Evolutionary conservation across 1,140 invertebrate genomes (phyloP).

Genomic region (Melitaea cinxia): DNA sequence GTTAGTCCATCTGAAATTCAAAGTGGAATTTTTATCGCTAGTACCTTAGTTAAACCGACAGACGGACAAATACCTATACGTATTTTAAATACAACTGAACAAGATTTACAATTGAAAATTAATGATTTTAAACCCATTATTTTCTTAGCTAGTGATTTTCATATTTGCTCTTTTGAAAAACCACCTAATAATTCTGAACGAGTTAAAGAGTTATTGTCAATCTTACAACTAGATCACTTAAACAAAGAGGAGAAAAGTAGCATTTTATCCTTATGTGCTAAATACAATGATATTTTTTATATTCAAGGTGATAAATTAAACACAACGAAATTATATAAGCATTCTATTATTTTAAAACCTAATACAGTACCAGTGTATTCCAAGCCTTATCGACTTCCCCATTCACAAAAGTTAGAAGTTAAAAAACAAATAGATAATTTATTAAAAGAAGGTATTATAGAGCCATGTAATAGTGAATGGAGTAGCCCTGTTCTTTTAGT

Average conservation of each 20-base stretch:
- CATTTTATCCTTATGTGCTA: background rate
- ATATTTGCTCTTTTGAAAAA: background rate
- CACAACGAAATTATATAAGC: constrained; percentile 46
- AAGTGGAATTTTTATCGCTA: background rate
- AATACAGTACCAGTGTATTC: constrained; percentile 39
- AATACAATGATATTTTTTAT: constrained; percentile 38
- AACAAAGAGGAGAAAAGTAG: background rate
- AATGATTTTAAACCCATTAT: background rate
- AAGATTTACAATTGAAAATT: background rate
- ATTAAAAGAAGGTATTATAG: constrained; percentile 33
- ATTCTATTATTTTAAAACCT: constrained; percentile 41
- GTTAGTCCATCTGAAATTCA: constrained; percentile 45
- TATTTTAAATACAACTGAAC: background rate
- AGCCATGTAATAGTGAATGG: background rate
- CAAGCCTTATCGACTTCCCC: constrained; percentile 55
- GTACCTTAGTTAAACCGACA: background rate
- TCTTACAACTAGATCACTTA: background rate
- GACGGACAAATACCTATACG: background rate
- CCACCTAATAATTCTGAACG: background rate
- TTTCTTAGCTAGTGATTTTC: background rate
- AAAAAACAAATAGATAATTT: constrained; percentile 40
- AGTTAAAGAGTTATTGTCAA: background rate
- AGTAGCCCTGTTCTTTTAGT: background rate
- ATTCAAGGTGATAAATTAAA: constrained; percentile 45
- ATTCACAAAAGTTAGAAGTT: constrained; percentile 38